Conservation (phyloP, 2,797 vertebrate species). For the Peromyscus aztecus region DNA sequence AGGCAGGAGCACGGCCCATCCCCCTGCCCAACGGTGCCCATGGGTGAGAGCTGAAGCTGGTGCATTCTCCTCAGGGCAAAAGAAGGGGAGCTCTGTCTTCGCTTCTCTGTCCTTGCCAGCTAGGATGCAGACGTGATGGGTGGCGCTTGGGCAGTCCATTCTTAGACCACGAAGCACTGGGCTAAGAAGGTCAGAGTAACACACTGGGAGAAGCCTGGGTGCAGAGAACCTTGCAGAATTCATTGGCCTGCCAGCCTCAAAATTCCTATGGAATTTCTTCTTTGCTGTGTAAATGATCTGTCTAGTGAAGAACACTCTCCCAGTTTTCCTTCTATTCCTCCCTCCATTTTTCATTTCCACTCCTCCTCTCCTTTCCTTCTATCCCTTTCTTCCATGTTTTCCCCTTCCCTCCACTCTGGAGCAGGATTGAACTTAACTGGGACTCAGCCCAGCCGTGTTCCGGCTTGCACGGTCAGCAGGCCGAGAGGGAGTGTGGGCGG, state of each 20-base stretch:
- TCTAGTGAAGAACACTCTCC: neutral
- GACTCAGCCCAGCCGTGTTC: fast-evolving
- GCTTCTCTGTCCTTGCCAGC: neutral
- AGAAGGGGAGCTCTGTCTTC: neutral
- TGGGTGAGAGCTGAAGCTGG: neutral
- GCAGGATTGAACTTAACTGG: neutral
- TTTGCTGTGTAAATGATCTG: neutral
- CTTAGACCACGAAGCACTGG: neutral
- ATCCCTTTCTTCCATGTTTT: no score
- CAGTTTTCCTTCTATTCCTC: no score
- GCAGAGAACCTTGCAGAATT: fast-evolving
- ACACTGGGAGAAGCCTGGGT: neutral
- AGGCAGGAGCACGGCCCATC: neutral
- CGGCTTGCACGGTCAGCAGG: neutral
- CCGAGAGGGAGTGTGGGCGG: neutral
- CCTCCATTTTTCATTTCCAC: no score
- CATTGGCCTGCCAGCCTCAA: neutral
- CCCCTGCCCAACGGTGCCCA: no score
- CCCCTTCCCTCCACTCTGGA: neutral
- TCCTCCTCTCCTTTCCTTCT: no score
- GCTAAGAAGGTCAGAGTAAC: neutral
- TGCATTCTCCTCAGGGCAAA: neutral
- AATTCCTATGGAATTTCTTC: neutral
- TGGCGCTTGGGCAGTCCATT: neutral
- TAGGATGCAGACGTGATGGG: neutral